Conservation (phyloP, 2,113 vertebrate genomes). For the Epinephelus cyanopodus region DNA sequence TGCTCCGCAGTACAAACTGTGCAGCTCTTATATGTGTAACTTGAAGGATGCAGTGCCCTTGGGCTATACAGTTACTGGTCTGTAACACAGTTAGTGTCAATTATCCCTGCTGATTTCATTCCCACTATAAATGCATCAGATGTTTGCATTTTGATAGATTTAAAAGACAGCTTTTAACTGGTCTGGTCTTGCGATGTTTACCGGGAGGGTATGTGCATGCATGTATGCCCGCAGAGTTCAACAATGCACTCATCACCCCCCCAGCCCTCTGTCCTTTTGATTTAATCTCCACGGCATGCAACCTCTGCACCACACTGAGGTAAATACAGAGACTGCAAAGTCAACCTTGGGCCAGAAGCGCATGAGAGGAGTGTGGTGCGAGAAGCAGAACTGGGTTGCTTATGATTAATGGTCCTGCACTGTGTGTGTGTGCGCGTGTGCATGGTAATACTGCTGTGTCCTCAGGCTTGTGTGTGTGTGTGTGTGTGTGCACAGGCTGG, state of each 20-base stretch:
- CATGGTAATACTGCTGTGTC: slow-evolving; percentile 25
- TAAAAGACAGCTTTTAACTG: not conserved
- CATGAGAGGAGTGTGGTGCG: slow-evolving; percentile 44
- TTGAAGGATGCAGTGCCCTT: slow-evolving; percentile 9
- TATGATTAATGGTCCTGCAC: slow-evolving; percentile 66
- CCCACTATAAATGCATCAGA: slow-evolving; percentile 16
- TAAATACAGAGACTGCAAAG: slow-evolving; percentile 71
- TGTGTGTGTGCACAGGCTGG: not conserved
- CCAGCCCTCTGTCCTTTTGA: slow-evolving; percentile 42
- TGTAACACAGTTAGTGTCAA: slow-evolving; percentile 33
- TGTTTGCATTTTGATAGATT: slow-evolving; percentile 21
- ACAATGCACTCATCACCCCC: slow-evolving; percentile 1
- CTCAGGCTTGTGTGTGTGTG: slow-evolving; percentile 5
- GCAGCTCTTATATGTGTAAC: not conserved
- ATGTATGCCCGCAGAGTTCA: slow-evolving; percentile 6
- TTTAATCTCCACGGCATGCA: slow-evolving; percentile 60
- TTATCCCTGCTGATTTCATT: slow-evolving; percentile 30
- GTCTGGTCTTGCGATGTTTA: slow-evolving; percentile 2
- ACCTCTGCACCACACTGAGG: slow-evolving; percentile 60
- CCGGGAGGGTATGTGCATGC: not conserved
- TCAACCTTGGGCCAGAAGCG: slow-evolving; percentile 57
- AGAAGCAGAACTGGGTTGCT: slow-evolving; percentile 72
- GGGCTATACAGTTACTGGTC: slow-evolving; percentile 23
- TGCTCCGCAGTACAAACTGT: not conserved
- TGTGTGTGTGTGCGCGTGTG: slow-evolving; percentile 33